Base-by-base conservation (phyloP, 2,113 vertebrate species). In the Glaucidium brasilianum region DNA sequence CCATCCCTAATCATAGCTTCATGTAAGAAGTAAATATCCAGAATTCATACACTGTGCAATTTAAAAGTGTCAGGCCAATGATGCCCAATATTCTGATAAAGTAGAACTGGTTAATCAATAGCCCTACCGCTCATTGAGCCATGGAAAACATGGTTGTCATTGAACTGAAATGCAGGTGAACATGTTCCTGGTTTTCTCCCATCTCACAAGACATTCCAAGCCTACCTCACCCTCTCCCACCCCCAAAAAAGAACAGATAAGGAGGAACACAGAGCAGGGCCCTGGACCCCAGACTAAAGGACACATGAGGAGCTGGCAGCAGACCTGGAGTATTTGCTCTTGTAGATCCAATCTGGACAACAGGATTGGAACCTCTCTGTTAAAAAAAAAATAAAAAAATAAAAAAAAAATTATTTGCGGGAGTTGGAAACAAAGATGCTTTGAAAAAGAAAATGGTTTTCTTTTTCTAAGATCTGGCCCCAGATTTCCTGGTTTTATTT, bases 111-210 rank as follows among this genome's bases (percentile, higher is more conserved):
- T 6, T 76, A 32, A 88, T 3, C 29, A 62, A 29, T 41, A 68
- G 29, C 11, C 78, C n/a, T 39, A 23, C n/a, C 18, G 43, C 49
- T 52, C 41, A 35, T 1, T 14, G 20, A 69, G 47, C 27, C 68
- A 17, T 10, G 22, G 43, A 11, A 76, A 90, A 64, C 0, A 3
- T 16, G 11, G 34, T 2, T 68, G 34, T 74, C 26, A 78, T 30
- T 25, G 34, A 63, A 12, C 22, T 73, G n/a, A 76, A 90, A 73
- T 7, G 15, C 15, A 73, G 39, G 16, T 43, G 34, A 82, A 60
- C 23, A 50, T 0, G 0, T 23, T 64, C 18, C 19, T 69, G 15
- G 1, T 5, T 78, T 75, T 26, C 6, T n/a, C 25, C 21, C 6
- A 34, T 15, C 39, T 39, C 56, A 55, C 55, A 53, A 69, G n/a